phyloP scores from a whole-genome alignment of 2,797 vertebrate genomes.

The Dendrocincla fuliginosa region DNA sequence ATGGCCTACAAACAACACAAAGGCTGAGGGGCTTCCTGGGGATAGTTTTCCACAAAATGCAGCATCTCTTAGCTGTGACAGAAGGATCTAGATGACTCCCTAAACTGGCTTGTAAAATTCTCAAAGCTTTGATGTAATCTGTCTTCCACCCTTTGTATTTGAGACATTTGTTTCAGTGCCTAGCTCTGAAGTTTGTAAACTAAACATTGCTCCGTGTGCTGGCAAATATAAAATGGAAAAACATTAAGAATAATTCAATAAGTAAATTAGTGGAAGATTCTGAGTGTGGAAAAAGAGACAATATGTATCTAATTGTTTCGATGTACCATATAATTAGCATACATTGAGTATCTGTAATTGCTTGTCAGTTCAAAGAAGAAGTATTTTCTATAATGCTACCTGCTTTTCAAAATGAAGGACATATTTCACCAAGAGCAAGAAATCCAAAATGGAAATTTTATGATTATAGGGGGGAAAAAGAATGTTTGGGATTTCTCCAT shows the following conservation, averaged over 20 bases:
- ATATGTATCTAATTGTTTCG: slow-evolving; percentile 7
- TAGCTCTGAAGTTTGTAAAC: background rate
- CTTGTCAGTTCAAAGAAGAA: slow-evolving; percentile 2
- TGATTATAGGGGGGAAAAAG: background rate
- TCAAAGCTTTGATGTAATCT: background rate
- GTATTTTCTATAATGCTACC: background rate
- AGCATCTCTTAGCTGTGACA: background rate
- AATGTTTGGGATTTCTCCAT: rapidly evolving
- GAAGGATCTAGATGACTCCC: background rate
- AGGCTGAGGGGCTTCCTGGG: background rate
- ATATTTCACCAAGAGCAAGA: background rate
- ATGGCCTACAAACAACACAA: rapidly evolving
- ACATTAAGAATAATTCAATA: background rate
- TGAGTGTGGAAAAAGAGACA: background rate
- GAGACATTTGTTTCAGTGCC: background rate
- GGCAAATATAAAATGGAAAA: background rate
- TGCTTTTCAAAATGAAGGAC: background rate
- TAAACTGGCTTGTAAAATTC: background rate
- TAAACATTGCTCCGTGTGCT: background rate
- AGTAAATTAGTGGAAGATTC: background rate
- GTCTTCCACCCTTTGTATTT: background rate
- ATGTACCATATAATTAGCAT: slow-evolving; percentile 1
- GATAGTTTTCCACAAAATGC: background rate
- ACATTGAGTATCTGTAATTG: background rate
- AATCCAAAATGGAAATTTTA: background rate